These are phyloP conservation scores for Capitulum mitella DNA, from an alignment of 2,888 invertebrate genomes.

Conservation along the genomic window DNA sequence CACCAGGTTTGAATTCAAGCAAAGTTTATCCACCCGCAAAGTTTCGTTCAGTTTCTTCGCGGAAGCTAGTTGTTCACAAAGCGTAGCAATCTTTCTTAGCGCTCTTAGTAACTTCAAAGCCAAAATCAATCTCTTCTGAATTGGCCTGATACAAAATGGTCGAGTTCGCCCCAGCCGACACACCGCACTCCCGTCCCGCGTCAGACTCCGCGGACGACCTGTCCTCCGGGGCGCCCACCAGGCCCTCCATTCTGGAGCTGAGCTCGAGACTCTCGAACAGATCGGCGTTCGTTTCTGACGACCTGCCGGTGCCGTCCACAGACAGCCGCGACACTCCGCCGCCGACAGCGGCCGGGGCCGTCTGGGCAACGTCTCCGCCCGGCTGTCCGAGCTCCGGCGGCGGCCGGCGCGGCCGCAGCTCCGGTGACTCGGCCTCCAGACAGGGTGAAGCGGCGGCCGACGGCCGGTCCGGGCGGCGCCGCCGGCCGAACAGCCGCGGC, in stretches of 20 bases:
- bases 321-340: neutral
- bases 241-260: neutral
- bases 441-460: neutral
- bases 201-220: too few species aligned
- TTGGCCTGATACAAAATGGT: constrained; percentile 24
- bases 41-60: neutral
- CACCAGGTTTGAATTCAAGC: neutral
- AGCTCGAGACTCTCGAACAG: neutral
- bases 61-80: neutral
- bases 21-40: neutral
- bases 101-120: constrained; percentile 27
- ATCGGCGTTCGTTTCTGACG: neutral
- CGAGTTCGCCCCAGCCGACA: too few species aligned
- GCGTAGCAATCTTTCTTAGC: neutral
- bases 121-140: constrained; percentile 30
- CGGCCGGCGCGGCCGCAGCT: neutral
- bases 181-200: too few species aligned
- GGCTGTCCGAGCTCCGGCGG: neutral
- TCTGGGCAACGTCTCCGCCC: neutral
- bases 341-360: neutral
- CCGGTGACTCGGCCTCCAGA: neutral
- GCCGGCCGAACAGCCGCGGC: neutral
- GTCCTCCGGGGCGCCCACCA: too few species aligned
- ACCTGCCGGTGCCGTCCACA: neutral
- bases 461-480: neutral